A percentile compares a stretch with the other conserved stretches of the same genome.
Conservation (phyloP, 2,888 invertebrate genomes). For the Tipula confusa region DNA sequence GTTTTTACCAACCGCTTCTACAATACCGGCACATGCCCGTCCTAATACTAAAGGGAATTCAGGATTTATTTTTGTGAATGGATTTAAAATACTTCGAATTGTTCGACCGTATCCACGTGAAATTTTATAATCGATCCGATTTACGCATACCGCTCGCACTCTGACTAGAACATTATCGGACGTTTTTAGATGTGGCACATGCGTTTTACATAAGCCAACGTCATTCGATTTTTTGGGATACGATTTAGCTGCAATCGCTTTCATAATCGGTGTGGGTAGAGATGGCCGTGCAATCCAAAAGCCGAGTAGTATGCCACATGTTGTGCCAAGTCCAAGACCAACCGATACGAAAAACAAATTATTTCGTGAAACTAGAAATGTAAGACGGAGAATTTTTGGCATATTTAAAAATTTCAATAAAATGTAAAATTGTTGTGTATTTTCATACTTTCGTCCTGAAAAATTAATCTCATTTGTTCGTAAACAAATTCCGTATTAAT, state of each 20-base stretch:
- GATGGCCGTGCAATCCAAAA: constrained; percentile 40
- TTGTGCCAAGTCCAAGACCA: constrained; percentile 46
- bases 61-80: constrained; percentile 35
- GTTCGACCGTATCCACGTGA: constrained; percentile 52
- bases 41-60: constrained; percentile 58
- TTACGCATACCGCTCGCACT: constrained; percentile 55
- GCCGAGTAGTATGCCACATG: constrained; percentile 46
- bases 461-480: constrained; percentile 36
- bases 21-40: constrained; percentile 59
- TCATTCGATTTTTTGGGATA: constrained; percentile 44
- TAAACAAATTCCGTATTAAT: constrained; percentile 36
- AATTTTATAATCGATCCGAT: constrained; percentile 53
- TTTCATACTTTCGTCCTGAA: constrained; percentile 38
- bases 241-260: constrained; percentile 47
- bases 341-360: constrained; percentile 45
- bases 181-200: constrained; percentile 50
- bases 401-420: neutral
- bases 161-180: constrained; percentile 53
- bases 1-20: constrained; percentile 59
- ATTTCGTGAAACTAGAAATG: constrained; percentile 42
- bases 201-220: constrained; percentile 41
- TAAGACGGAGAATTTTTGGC: neutral
- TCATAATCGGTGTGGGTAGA: constrained; percentile 44
- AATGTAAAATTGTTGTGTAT: neutral
- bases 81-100: constrained; percentile 49